Evolutionary conservation across 2,113 vertebrate genomes (phyloP).

Genomic region (Eolophus roseicapilla): DNA sequence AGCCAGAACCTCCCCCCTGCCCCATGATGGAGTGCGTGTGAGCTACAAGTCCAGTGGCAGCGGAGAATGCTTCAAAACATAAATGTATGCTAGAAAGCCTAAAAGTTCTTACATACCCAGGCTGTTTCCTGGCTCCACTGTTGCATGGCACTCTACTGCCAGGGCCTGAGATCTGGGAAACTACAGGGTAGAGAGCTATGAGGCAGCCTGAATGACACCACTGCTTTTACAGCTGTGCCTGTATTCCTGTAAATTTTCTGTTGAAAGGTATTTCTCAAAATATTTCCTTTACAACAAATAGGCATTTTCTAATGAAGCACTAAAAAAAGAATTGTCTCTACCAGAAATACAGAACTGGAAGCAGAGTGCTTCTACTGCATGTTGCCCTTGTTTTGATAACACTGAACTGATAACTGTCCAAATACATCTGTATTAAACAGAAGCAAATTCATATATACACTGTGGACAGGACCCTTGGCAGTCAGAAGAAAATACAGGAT

Average conservation of each 20-base stretch:
- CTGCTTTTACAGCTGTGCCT: not conserved
- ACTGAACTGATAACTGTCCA: not conserved
- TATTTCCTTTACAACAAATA: not conserved
- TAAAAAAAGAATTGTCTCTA: not conserved
- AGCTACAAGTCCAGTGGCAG: accelerated
- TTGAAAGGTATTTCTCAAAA: not conserved
- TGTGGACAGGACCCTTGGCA: not conserved
- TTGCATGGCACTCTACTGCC: not conserved
- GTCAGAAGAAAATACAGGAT: not conserved
- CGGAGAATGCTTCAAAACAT: not conserved
- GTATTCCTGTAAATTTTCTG: not conserved
- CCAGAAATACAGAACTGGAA: not conserved
- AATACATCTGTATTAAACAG: not conserved
- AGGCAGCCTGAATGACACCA: not conserved
- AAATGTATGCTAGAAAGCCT: not conserved
- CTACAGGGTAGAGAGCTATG: accelerated
- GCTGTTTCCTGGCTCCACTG: not conserved
- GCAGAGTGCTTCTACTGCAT: not conserved
- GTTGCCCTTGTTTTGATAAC: not conserved
- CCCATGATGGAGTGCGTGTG: not conserved
- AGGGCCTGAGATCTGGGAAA: not conserved
- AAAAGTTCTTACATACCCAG: not conserved
- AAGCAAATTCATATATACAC: not conserved
- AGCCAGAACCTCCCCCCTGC: not conserved
- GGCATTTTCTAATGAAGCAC: not conserved